Evolutionary conservation across 2,888 invertebrate genomes (phyloP), one percentile per base, ranked within the genome.

Genomic region (Diadegma fenestrale): DNA sequence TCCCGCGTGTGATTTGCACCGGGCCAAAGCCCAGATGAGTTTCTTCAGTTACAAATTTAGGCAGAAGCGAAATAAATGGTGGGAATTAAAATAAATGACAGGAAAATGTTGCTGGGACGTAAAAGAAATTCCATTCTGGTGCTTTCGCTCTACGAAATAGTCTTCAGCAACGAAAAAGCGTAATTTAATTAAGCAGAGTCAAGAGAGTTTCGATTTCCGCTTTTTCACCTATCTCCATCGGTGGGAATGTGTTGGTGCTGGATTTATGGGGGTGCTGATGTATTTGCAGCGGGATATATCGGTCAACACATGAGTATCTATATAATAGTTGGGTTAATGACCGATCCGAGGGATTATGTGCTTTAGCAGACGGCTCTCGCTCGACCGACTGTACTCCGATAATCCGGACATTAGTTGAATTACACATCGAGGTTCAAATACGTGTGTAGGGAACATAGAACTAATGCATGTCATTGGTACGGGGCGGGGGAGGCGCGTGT

Each of bases 331-430:
- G 71, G 66, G 77, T 73, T 86, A 82, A 86, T 86, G 77, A 73
- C 54, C 82, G 77, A 86, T 86, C 54, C 64, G 75, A 82, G 61
- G 82, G 86, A 86, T 86, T 83, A 83, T 83, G 72, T 30, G 77
- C 76, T 77, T 80, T 69, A 45, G 77, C 63, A 63, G 73, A 68
- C 51, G 69, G 69, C 58, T 37, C 68, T 19, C 71, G 43, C 79
- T 63, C 75, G 80, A 83, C 72, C 80, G 54, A 79, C 80, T 79
- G 63, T 72, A 82, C 82, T 63, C 58, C 82, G 77, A 80, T 86
- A 86, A 86, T 86, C 86, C 80, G 8, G 61, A 80, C 43, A 82
- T 86, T 86, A 86, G 77, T 77, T 30, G 82, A 41, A 54, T 77
- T 72, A 51, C 41, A 68, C 26, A 54, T 71, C 22, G 69, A 71